Percentiles rank a stretch among this genome's conserved stretches.
phyloP scores from a whole-genome alignment of 2,888 invertebrate species.

The Camptogramma bilineatum region DNA sequence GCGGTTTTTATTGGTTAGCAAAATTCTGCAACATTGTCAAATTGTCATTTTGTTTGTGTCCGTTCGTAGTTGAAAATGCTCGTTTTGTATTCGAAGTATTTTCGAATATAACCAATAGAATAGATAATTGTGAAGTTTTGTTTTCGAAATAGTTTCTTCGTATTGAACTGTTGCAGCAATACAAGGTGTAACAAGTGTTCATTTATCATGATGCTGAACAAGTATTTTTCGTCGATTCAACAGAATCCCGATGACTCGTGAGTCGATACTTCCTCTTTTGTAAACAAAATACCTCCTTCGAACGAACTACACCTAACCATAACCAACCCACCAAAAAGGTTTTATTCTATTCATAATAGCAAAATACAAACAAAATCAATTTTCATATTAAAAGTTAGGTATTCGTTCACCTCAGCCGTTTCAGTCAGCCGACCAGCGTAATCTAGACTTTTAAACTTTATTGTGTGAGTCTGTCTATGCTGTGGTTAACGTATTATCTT shows the following conservation, averaged over 20 bases:
- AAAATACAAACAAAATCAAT: too few species aligned
- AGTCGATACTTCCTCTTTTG: conserved; percentile 39
- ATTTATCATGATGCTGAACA: conserved; percentile 54
- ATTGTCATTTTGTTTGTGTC: background rate
- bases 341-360: too few species aligned
- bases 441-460: too few species aligned
- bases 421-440: too few species aligned
- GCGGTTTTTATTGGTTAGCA: background rate
- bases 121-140: background rate
- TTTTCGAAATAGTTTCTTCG: background rate
- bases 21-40: background rate
- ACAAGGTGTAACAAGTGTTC: background rate
- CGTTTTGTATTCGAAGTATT: background rate
- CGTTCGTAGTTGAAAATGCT: background rate
- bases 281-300: background rate
- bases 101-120: background rate
- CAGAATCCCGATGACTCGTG: conserved; percentile 45
- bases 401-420: too few species aligned
- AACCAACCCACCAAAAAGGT: too few species aligned
- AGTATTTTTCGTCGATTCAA: conserved; percentile 64
- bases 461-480: too few species aligned
- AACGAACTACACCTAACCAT: too few species aligned
- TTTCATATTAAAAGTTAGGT: too few species aligned
- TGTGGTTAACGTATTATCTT: too few species aligned
- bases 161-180: background rate